Evolutionary conservation across 2,113 vertebrate species (phyloP).

Genomic region (Chascanopsetta lugubris): DNA sequence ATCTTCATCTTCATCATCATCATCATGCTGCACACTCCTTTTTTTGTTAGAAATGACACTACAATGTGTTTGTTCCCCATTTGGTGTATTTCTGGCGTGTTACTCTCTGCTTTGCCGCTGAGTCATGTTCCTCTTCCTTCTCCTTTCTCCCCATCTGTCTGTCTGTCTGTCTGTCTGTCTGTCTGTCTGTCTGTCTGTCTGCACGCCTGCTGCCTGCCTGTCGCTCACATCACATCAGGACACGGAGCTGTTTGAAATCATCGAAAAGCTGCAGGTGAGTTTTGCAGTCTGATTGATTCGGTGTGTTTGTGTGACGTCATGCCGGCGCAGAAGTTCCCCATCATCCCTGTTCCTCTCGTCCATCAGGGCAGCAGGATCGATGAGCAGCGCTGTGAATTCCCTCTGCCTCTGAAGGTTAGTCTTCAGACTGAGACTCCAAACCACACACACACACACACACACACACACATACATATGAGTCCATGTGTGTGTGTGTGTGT

Average conservation of each 20-base stretch:
- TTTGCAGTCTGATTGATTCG: slow-evolving; percentile 20
- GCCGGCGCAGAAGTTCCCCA: slow-evolving; percentile 30
- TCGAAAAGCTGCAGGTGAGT: slow-evolving; percentile 85
- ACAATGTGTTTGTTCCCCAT: neutral
- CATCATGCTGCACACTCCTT: no score
- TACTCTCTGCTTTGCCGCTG: slow-evolving; percentile 8
- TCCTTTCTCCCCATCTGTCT: slow-evolving; percentile 27
- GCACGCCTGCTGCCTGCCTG: slow-evolving; percentile 14
- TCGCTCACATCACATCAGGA: slow-evolving; percentile 73
- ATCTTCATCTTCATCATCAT: neutral
- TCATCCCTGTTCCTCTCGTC: slow-evolving; percentile 35
- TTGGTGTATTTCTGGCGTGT: slow-evolving; percentile 17
- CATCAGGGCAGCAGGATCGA: slow-evolving; percentile 87
- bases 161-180: no score
- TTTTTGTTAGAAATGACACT: no score
- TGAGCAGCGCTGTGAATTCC: slow-evolving; percentile 89
- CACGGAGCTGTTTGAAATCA: slow-evolving; percentile 91
- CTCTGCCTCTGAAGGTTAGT: slow-evolving; percentile 86
- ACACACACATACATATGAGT: neutral
- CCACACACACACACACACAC: neutral
- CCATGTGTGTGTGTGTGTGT: neutral
- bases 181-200: slow-evolving; percentile 6
- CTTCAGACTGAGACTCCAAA: slow-evolving; percentile 1
- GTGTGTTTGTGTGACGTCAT: slow-evolving; percentile 8
- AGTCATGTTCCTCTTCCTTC: slow-evolving; percentile 58